phyloP scores from a whole-genome alignment of 2,888 invertebrate genomes.

The Periphyllus acericola region DNA sequence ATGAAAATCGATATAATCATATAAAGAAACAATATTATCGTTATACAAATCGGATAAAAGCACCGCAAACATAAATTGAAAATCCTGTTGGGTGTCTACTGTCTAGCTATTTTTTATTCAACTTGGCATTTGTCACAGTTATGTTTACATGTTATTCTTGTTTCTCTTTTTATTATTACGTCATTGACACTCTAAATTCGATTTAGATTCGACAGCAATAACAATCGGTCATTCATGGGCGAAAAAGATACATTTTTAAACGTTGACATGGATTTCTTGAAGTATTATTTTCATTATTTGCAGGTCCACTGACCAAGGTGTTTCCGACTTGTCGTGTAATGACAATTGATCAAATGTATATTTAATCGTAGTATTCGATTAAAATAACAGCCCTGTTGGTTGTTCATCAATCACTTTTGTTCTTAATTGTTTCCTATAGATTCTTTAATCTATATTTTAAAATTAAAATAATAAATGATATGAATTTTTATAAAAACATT shows the following conservation, averaged over 20 bases:
- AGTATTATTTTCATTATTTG: constrained; percentile 13
- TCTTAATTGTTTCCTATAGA: constrained; percentile 29
- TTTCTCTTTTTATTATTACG: not conserved
- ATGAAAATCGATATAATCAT: not conserved
- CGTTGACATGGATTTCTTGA: not conserved
- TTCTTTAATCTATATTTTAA: constrained; percentile 16
- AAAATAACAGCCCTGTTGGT: not conserved
- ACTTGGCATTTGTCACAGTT: not conserved
- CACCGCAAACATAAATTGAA: not conserved
- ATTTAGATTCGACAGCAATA: not conserved
- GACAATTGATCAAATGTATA: constrained; percentile 3
- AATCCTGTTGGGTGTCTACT: not conserved
- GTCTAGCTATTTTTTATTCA: not conserved
- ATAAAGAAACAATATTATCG: not conserved
- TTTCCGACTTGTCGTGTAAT: not conserved
- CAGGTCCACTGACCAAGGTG: not conserved
- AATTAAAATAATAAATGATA: constrained; percentile 11
- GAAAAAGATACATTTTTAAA: constrained; percentile 1
- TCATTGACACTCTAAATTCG: not conserved
- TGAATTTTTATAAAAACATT: not conserved
- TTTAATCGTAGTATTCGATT: not conserved
- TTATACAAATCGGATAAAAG: not conserved
- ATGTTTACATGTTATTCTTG: not conserved
- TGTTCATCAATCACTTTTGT: constrained; percentile 37
- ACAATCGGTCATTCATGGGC: not conserved